Evolutionary conservation across 2,797 vertebrate species (phyloP).

Genomic region (Sphenopsis melanotis): DNA sequence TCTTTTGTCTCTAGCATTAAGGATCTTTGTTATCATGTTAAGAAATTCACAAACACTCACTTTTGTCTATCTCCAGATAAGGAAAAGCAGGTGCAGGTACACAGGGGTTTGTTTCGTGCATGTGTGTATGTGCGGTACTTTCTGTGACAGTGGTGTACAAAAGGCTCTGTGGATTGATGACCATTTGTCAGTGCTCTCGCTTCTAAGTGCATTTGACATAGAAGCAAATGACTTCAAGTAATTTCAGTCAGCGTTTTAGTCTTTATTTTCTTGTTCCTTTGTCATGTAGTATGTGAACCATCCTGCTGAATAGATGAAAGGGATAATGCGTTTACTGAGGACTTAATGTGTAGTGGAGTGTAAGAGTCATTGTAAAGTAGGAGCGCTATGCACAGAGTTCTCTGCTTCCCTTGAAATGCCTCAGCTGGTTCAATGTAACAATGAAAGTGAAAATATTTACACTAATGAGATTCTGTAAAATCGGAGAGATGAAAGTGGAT

Average conservation of each 20-base stretch:
- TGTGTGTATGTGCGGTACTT: background rate
- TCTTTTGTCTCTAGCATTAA: background rate
- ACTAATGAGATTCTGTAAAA: background rate
- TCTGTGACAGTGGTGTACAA: background rate
- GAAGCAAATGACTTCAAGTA: background rate
- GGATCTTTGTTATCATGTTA: background rate
- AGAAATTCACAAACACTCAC: background rate
- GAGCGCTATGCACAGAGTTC: background rate
- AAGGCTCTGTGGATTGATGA: background rate
- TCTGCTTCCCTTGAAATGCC: background rate
- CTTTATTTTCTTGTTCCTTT: background rate
- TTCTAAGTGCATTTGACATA: background rate
- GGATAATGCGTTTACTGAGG: background rate
- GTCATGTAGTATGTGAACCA: background rate
- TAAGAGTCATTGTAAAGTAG: background rate
- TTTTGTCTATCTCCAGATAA: rapidly evolving
- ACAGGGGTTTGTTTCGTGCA: background rate
- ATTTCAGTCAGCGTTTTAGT: background rate
- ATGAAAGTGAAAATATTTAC: constrained; percentile 21
- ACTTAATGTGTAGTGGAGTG: background rate
- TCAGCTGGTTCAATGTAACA: background rate
- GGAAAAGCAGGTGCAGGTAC: background rate
- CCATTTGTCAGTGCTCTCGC: background rate
- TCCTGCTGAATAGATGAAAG: background rate
- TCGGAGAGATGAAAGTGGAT: background rate